phyloP scores from a whole-genome alignment of 2,888 invertebrate species.

The Lepidochitona cinerea region DNA sequence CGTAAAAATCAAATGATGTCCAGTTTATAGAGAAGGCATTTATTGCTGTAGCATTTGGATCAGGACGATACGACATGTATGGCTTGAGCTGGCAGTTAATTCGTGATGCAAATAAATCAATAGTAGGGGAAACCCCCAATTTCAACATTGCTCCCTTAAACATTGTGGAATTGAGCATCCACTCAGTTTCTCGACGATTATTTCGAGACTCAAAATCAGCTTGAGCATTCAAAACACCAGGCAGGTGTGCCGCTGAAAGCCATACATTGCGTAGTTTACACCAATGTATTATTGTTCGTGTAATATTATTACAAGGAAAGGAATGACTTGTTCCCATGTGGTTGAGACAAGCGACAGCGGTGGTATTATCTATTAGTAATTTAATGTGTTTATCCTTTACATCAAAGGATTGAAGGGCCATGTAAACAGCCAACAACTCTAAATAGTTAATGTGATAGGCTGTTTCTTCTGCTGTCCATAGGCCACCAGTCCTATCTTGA shows the following conservation, averaged over 20 bases:
- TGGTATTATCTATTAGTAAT: not conserved
- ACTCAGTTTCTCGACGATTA: slow-evolving; percentile 3
- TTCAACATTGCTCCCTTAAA: not conserved
- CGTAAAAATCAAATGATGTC: slow-evolving; percentile 17
- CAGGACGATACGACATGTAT: slow-evolving; percentile 10
- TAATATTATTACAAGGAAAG: not conserved
- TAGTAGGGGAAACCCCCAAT: not conserved
- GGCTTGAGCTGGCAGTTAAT: not conserved
- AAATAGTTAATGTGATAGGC: not conserved
- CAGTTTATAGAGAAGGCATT: slow-evolving; percentile 19
- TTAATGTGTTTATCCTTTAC: not conserved
- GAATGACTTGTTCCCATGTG: not conserved
- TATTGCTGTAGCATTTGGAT: slow-evolving; percentile 15
- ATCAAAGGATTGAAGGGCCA: not conserved
- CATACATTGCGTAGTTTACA: not conserved
- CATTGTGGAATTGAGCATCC: not conserved
- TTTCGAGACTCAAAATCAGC: slow-evolving; percentile 11
- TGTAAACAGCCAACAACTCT: not conserved
- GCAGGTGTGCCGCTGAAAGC: slow-evolving; percentile 2
- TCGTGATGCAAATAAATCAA: slow-evolving; percentile 18
- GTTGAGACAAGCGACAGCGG: not conserved
- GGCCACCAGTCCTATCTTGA: not conserved
- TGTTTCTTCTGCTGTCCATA: slow-evolving; percentile 1
- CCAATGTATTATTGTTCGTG: not conserved
- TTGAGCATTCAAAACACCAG: slow-evolving; percentile 7